phyloP scores from a whole-genome alignment of 2,888 invertebrate species.

The Eucriotettix oculatus region DNA sequence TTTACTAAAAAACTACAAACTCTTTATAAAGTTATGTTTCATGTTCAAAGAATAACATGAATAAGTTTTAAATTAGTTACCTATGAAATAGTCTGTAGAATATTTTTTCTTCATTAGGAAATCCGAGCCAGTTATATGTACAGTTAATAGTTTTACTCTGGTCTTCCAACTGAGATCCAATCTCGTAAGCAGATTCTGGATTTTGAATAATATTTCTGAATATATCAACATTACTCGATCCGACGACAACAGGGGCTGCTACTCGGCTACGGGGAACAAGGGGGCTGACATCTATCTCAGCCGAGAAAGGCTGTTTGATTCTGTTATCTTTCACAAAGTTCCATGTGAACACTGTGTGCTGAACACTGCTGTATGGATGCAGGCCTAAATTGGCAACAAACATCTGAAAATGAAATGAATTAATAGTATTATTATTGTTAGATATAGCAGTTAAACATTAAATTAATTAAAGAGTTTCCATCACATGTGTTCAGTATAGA shows the following conservation, averaged over 20 bases:
- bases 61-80: constrained; percentile 14
- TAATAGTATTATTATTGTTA: not conserved
- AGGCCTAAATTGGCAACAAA: constrained; percentile 78
- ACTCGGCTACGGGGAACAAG: constrained; percentile 82
- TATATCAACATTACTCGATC: constrained; percentile 68
- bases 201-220: constrained; percentile 86
- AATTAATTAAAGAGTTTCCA: too few relatives aligned
- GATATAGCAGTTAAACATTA: too few relatives aligned
- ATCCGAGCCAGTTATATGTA: constrained; percentile 86
- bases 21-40: not conserved
- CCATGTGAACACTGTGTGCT: constrained; percentile 67
- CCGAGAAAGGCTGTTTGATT: constrained; percentile 69
- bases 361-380: constrained; percentile 70
- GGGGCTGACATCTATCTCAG: constrained; percentile 42
- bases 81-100: constrained; percentile 57
- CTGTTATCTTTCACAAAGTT: constrained; percentile 77
- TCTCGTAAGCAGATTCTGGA: constrained; percentile 78
- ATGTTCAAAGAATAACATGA: not conserved
- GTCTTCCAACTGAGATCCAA: constrained; percentile 87
- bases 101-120: constrained; percentile 50
- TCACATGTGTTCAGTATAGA: too few relatives aligned
- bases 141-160: constrained; percentile 90
- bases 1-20: not conserved
- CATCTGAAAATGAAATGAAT: not conserved
- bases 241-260: constrained; percentile 80